phyloP scores from a whole-genome alignment of 2,888 invertebrate genomes.

The Gerris lacustris region DNA sequence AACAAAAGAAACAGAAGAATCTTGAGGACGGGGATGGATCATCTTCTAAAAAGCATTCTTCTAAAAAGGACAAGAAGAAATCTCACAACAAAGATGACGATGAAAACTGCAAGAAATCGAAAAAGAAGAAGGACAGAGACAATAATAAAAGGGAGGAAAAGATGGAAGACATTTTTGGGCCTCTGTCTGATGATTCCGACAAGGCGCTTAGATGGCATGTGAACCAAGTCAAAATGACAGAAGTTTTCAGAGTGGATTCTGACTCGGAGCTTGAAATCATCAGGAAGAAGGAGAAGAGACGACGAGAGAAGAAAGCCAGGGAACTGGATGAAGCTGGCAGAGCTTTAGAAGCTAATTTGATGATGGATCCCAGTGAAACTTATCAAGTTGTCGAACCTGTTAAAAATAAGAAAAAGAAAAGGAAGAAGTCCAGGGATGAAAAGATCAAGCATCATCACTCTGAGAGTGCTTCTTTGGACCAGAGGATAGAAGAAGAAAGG shows the following conservation, averaged over 20 bases:
- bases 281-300: slow-evolving; percentile 33
- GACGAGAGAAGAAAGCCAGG: slow-evolving; percentile 32
- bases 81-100: slow-evolving; percentile 33
- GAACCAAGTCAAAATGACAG: slow-evolving; percentile 39
- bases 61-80: slow-evolving; percentile 38
- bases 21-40: slow-evolving; percentile 43
- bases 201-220: slow-evolving; percentile 33
- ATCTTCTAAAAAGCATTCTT: slow-evolving; percentile 37
- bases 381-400: slow-evolving; percentile 37
- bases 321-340: slow-evolving; percentile 71
- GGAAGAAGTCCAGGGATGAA: slow-evolving; percentile 53
- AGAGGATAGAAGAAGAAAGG: neutral
- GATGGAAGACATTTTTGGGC: slow-evolving; percentile 81
- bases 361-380: slow-evolving; percentile 47
- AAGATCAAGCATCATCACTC: slow-evolving; percentile 35
- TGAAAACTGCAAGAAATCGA: slow-evolving; percentile 37
- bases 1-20: slow-evolving; percentile 64
- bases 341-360: slow-evolving; percentile 66
- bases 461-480: neutral
- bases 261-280: slow-evolving; percentile 34
- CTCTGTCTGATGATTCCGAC: slow-evolving; percentile 60
- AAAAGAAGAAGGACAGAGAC: slow-evolving; percentile 36
- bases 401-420: slow-evolving; percentile 72
- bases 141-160: slow-evolving; percentile 54
- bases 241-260: slow-evolving; percentile 37